Evolutionary conservation across 2,888 invertebrate species (phyloP).

Genomic region (Aquatica leii): DNA sequence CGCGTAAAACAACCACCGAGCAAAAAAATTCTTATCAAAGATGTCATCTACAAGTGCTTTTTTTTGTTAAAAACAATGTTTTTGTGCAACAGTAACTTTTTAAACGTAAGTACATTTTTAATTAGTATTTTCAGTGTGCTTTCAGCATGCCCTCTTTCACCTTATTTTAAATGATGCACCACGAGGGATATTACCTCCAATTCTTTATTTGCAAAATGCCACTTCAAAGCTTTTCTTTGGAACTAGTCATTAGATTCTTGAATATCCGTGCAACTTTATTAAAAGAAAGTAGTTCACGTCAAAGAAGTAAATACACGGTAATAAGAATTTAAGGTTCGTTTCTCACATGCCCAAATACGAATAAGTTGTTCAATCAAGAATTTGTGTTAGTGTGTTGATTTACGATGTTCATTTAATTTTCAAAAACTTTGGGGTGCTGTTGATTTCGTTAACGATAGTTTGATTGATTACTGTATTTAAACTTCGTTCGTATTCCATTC

Average conservation of each 20-base stretch:
- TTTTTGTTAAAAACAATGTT: background rate
- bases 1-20: background rate
- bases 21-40: too few species aligned
- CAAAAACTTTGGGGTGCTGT: too few species aligned
- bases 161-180: slow-evolving; percentile 46
- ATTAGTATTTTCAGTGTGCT: slow-evolving; percentile 40
- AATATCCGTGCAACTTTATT: background rate
- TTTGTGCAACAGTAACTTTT: background rate
- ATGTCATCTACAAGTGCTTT: background rate
- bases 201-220: slow-evolving; percentile 31
- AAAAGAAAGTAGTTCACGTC: background rate
- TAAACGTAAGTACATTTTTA: slow-evolving; percentile 30
- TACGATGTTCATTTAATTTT: too few species aligned
- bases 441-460: too few species aligned
- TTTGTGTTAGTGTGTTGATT: slow-evolving; percentile 4
- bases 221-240: too few species aligned
- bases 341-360: slow-evolving; percentile 2
- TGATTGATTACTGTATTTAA: too few species aligned
- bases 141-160: slow-evolving; percentile 47
- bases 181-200: slow-evolving; percentile 14
- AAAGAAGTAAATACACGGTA: background rate
- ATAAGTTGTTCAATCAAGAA: background rate
- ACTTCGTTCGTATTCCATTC: too few species aligned
- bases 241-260: too few species aligned
- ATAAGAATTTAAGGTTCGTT: background rate